Conservation (phyloP, 2,797 vertebrate genomes). For the Delichon dasypus region DNA sequence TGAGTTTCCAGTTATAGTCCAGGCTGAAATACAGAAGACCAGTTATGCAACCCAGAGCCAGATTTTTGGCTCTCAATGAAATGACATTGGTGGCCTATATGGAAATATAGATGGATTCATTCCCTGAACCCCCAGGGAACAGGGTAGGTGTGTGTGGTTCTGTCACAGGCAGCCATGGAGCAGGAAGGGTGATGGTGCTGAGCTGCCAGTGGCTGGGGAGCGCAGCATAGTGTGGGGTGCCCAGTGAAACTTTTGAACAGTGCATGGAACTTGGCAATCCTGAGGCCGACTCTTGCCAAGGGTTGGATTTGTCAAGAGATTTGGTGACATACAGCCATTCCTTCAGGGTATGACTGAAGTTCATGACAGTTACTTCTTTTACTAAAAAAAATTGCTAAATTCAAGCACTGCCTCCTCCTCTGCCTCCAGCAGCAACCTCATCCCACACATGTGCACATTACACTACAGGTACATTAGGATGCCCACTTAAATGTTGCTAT, state of each 20-base stretch:
- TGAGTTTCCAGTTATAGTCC: neutral
- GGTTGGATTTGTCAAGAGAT: neutral
- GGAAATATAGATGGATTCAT: neutral
- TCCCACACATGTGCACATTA: neutral
- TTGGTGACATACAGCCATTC: neutral
- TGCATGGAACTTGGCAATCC: neutral
- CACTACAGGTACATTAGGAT: neutral
- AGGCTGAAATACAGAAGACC: neutral
- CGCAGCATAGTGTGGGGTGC: neutral
- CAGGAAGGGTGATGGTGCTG: neutral
- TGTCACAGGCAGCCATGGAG: neutral
- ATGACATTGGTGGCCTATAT: neutral
- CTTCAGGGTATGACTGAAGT: slow-evolving; percentile 25
- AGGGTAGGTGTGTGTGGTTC: neutral
- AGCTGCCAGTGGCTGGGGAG: neutral
- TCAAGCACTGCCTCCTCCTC: neutral
- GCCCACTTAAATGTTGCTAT: neutral
- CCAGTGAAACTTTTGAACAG: neutral
- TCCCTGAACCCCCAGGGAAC: neutral
- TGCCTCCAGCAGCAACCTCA: neutral
- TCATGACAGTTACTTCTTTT: neutral
- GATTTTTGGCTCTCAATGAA: neutral
- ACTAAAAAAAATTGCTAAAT: neutral
- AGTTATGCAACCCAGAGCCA: neutral
- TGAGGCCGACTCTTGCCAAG: neutral